These are phyloP conservation scores for Poecilia latipinna DNA, from an alignment of 2,113 vertebrate genomes.

Conservation along the genomic window DNA sequence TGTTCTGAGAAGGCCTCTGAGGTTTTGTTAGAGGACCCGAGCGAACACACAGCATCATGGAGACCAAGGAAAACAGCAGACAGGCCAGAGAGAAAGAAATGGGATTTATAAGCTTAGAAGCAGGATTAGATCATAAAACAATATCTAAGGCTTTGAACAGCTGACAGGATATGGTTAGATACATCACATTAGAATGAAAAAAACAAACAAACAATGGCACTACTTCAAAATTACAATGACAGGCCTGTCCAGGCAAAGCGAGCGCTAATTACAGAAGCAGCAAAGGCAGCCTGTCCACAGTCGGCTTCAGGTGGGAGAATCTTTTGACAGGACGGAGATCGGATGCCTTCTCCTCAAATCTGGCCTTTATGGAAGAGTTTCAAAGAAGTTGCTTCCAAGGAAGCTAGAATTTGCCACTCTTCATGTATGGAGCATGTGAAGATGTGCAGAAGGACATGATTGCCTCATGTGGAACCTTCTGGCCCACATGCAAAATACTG, in stretches of 20 bases:
- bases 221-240: too few species aligned
- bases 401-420: neutral
- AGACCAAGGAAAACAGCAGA: neutral
- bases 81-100: neutral
- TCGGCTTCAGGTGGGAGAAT: neutral
- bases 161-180: neutral
- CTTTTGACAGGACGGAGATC: neutral
- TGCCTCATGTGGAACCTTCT: neutral
- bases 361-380: neutral
- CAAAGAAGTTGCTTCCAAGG: neutral
- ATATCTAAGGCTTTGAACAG: neutral
- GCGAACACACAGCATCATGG: too few species aligned
- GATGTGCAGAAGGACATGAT: neutral
- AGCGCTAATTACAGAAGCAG: neutral
- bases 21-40: too few species aligned
- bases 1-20: too few species aligned
- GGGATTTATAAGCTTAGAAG: neutral
- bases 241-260: neutral
- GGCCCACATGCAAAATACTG: neutral
- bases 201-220: too few species aligned
- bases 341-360: too few species aligned
- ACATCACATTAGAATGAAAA: too few species aligned
- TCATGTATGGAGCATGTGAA: neutral
- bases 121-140: neutral
- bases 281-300: neutral